Percentiles rank a stretch among this genome's conserved stretches.
Evolutionary conservation across 2,888 invertebrate species (phyloP).

Genomic region (Dicycla oo): DNA sequence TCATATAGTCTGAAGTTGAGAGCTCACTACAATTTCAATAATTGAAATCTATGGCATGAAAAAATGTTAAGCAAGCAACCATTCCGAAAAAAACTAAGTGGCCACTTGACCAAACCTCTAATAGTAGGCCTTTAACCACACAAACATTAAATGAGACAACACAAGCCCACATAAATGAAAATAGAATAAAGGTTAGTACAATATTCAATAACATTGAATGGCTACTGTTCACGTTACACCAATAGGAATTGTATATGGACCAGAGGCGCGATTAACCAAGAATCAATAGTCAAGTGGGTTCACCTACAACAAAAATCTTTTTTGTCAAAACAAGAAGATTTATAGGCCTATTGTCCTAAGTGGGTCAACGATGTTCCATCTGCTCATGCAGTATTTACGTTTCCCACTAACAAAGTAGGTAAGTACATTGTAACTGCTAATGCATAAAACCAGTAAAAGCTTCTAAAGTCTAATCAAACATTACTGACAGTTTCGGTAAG

Average conservation of each 20-base stretch:
- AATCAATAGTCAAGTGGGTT: slow-evolving; percentile 67
- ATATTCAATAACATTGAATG: slow-evolving; percentile 57
- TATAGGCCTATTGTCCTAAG: slow-evolving; percentile 84
- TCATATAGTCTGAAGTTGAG: neutral
- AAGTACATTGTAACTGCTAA: slow-evolving; percentile 72
- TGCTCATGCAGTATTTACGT: slow-evolving; percentile 73
- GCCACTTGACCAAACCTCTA: neutral
- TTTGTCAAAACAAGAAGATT: slow-evolving; percentile 83
- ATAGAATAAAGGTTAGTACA: slow-evolving; percentile 34
- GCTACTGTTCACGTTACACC: slow-evolving; percentile 44
- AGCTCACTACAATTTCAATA: neutral
- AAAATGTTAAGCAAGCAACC: neutral
- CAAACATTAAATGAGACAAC: slow-evolving; percentile 20
- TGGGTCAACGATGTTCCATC: slow-evolving; percentile 84
- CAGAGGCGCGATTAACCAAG: slow-evolving; percentile 62
- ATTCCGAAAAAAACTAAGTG: neutral
- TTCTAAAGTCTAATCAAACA: slow-evolving; percentile 57
- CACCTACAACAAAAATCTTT: slow-evolving; percentile 74
- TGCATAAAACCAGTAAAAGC: slow-evolving; percentile 69
- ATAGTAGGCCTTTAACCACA: slow-evolving; percentile 2
- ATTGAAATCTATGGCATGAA: neutral
- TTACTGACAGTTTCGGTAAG: slow-evolving; percentile 34
- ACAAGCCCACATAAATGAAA: slow-evolving; percentile 26
- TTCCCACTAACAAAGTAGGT: slow-evolving; percentile 73
- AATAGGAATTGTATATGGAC: slow-evolving; percentile 55